Evolutionary conservation across 2,888 invertebrate genomes (phyloP), one percentile per base, ranked within the genome.

Genomic region (Thera obeliscata): DNA sequence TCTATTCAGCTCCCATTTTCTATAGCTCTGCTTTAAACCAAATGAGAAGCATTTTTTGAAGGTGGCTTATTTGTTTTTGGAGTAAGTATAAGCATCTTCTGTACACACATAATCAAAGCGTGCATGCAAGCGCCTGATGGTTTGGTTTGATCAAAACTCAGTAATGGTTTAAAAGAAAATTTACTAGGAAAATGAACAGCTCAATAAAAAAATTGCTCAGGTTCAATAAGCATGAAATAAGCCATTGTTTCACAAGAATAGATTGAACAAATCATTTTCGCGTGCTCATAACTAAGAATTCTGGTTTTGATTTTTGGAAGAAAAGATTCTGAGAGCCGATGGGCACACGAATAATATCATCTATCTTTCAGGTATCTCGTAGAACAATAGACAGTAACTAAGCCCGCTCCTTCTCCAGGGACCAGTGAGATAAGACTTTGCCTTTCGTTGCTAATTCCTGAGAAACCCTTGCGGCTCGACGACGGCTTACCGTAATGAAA

Each of bases 101-200:
- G 5, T 41, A 41, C 22, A 41, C 7, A 41, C 4, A 41, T 6
- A 41, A 41, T 41, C 41, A 41, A 46, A 46, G 43, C 48, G 59
- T 68, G 63, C 85, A 86, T 83, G 84, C 81, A 67, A 83, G 68
- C 81, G 81, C 82, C 83, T 83, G 77, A 81, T 80, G 61, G 68
- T 73, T 74, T 69, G 43, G 49, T 75, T 59, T 57, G 78, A 81
- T 78, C 73, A 74, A 76, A 77, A 68, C 74, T 64, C 71, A 73
- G 64, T 71, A 60, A 67, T 71, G 59, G 65, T 22, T 22, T 22
- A 22, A 22, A 22, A 22, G 22, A 22, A 22, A 22, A 22, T 22
- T 22, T 22, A 22, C 22, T 22, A 22, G 22, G 22, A 22, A 22
- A 22, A 22, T 22, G 22, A 22, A 22, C 22, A 22, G 22, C 22